Base-by-base conservation (phyloP, 2,113 vertebrate genomes). In the Dissostichus mawsoni region DNA sequence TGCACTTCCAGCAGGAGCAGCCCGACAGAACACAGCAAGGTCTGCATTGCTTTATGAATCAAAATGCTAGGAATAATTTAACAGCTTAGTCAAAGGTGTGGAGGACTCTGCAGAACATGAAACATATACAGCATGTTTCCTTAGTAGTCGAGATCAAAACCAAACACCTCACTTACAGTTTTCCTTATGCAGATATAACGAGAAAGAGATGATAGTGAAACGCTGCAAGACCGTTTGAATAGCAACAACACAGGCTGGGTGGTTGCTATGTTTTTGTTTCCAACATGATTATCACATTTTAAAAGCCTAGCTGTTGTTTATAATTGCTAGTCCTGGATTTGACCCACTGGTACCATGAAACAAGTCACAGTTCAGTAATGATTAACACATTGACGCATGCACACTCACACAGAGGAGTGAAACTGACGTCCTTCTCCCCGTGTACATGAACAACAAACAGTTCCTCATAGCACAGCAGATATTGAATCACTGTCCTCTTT, bases 271-370 rank as follows among this genome's bases (percentile, higher is more conserved):
- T 74, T 79, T 84, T 68, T 8, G 67, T 47, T 73, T 74, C 74
- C 25, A 13, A 62, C 29, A 2, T 18, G 36, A 63, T 57, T 4
- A 55, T 70, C 64, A 59, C 29, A 47, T 66, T 77, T 80, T 66
- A 64, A 44, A 51, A 82, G 75, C 70, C 77, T 77, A 70, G 72
- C 75, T 64, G 77, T 25, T 81, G 89, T 92, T 92, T 93, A 92
- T 93, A 71, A 90, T 93, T 90, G 83, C 70, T 70, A 52, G 85
- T 8, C 25, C 48, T 78, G 50, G 63, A 81, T 75, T 33, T 85
- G 69, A 89, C 84, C 71, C 61, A 73, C 57, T 74, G 82, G 61
- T 70, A 68, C 83, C 17, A 33, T 63, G 44, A 68, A 64, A 51
- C 57, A 3, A 74, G 82, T 77, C 66, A 82, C 73, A 80, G 72